Conservation (phyloP, 2,113 vertebrate species). For the Poicephalus gulielmi region DNA sequence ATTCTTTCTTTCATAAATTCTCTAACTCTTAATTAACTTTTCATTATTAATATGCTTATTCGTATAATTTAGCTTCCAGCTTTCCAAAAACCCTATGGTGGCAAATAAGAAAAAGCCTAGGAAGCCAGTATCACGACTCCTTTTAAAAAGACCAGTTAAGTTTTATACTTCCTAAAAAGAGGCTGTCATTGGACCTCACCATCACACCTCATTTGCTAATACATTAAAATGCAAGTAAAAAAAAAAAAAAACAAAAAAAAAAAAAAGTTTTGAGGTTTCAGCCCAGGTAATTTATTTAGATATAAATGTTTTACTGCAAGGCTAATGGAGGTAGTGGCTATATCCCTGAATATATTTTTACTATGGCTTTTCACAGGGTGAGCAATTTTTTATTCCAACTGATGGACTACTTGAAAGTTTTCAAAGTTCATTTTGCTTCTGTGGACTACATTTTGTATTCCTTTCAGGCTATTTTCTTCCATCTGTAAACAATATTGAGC, state of each 20-base stretch:
- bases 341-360: not conserved
- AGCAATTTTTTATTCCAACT: not conserved
- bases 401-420: not conserved
- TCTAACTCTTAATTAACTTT: not conserved
- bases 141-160: not conserved
- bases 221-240: not conserved
- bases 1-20: not conserved
- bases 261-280: not conserved
- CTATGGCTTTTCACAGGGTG: not conserved
- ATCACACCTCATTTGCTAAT: not conserved
- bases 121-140: not conserved
- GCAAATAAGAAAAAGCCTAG: not conserved
- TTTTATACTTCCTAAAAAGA: not conserved
- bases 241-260: not conserved
- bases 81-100: not conserved
- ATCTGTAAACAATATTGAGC: not conserved
- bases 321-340: not conserved
- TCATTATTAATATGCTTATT: constrained; percentile 67
- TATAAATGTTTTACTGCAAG: not conserved
- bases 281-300: not conserved
- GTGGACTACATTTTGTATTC: not conserved
- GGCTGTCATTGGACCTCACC: not conserved
- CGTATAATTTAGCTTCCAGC: constrained; percentile 62
- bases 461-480: not conserved
- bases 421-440: not conserved